A percentile compares a stretch with the other conserved stretches of the same genome.
These are phyloP conservation scores for Electrona antarctica DNA, from an alignment of 2,113 vertebrate genomes.

Conservation along the genomic window DNA sequence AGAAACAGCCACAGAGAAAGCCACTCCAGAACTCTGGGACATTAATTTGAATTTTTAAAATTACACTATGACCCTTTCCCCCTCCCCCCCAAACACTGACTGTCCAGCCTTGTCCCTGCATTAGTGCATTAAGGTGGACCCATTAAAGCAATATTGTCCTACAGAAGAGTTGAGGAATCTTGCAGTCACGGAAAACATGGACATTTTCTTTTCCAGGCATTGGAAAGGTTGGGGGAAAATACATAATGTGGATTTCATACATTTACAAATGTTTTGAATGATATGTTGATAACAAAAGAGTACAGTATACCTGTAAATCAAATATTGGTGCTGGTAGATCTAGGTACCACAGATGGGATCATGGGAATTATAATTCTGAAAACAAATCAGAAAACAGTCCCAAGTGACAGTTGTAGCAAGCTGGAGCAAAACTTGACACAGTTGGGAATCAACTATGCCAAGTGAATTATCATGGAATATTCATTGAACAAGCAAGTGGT, in stretches of 20 bases:
- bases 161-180: constrained; percentile 1
- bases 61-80: constrained; percentile 14
- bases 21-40: constrained; percentile 55
- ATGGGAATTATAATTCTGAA: neutral
- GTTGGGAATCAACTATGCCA: neutral
- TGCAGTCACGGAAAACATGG: neutral
- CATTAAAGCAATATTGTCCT: neutral
- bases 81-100: constrained; percentile 4
- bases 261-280: neutral
- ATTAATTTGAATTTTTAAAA: constrained; percentile 66
- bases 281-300: neutral
- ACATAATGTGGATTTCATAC: too few species aligned
- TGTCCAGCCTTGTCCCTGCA: neutral
- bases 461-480: too few species aligned
- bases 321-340: neutral
- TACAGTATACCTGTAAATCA: neutral
- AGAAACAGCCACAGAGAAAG: constrained; percentile 46
- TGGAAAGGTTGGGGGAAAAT: too few species aligned
- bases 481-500: neutral
- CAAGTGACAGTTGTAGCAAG: neutral
- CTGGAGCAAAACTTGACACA: neutral
- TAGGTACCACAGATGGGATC: neutral
- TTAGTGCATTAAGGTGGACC: neutral
- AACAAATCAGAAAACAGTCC: neutral
- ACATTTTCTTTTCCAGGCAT: too few species aligned